Evolutionary conservation across 2,888 invertebrate genomes (phyloP).

Genomic region (Trileptium ribeirensis): DNA sequence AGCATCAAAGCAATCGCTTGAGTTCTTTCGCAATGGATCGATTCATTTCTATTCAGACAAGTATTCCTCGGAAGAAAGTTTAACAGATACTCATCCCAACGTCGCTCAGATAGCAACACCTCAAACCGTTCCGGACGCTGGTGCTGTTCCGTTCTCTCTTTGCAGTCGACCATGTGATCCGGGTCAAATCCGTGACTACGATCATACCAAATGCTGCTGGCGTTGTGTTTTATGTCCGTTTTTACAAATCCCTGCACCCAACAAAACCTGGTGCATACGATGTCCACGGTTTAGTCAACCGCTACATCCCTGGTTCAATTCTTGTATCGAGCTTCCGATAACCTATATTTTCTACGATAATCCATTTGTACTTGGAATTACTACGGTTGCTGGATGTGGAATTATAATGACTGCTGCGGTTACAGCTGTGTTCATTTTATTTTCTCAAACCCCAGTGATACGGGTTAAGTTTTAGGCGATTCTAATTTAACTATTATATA

Average conservation of each 20-base stretch:
- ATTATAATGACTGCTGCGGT: slow-evolving; percentile 60
- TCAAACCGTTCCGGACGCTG: not conserved
- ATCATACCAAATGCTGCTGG: slow-evolving; percentile 61
- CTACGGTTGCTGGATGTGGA: slow-evolving; percentile 60
- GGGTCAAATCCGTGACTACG: slow-evolving; percentile 58
- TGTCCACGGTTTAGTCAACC: slow-evolving; percentile 60
- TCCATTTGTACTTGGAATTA: slow-evolving; percentile 62
- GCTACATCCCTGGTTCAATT: no score
- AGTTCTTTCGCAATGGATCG: not conserved
- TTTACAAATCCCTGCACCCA: slow-evolving; percentile 52
- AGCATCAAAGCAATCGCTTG: not conserved
- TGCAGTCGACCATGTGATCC: slow-evolving; percentile 62
- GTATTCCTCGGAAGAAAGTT: not conserved
- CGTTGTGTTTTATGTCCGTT: slow-evolving; percentile 62
- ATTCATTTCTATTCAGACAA: not conserved
- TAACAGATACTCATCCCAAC: not conserved
- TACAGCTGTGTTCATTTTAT: slow-evolving; percentile 61
- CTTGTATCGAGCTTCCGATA: slow-evolving; percentile 59
- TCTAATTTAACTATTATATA: no score
- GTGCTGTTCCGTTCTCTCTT: slow-evolving; percentile 58
- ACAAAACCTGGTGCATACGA: slow-evolving; percentile 58
- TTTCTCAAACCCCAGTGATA: slow-evolving; percentile 62
- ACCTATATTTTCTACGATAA: slow-evolving; percentile 61
- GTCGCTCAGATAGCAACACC: not conserved
- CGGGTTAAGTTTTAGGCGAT: slow-evolving; percentile 52